Evolutionary conservation across 2,113 vertebrate species (phyloP), one percentile per base, ranked within the genome.

Genomic region (Hiodon alosoides): DNA sequence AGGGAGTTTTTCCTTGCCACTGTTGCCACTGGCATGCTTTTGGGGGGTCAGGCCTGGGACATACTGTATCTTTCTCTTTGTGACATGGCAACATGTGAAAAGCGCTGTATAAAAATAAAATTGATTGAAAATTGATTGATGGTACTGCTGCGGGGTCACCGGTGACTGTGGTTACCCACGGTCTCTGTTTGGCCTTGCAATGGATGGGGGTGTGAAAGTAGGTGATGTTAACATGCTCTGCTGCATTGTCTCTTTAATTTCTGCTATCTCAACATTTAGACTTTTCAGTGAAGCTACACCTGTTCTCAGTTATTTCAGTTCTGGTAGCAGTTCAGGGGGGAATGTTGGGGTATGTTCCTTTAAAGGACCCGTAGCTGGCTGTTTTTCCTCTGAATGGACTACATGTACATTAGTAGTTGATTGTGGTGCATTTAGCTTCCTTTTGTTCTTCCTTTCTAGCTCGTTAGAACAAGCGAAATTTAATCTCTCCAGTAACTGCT

Each of bases 381-480:
- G 48, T 1, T 0, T 2, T 3, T 75, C 52, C 3, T 78, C 75
- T 74, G 71, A 60, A 4, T 79, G 31, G 0, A 80, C 81, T 47
- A 52, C 73, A 58, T 4, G 31, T 3, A 75, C 71, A 72, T 3
- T 67, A 46, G 74, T 52, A 2, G 54, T 47, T 31, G 47, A 1
- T 55, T 71, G 73, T 54, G 69, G n/a, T 4, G 51, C 14, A 5
- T 11, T 77, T 1, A 59, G 16, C 55, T 8, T 68, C 52, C 68
- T 79, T 17, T 75, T 79, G 4, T 78, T 73, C 6, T 46, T 16
- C 14, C 71, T 64, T 48, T 82, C 74, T 6, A 7, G 3, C 16
- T 78, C 76, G 66, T 51, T 76, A 9, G 78, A 71, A 74, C 79
- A 77, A 0, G 73, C 73, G 5, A 74, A 2, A 3, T 80, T 80